Conservation (phyloP, 2,888 invertebrate species). For the Agrotis segetum region DNA sequence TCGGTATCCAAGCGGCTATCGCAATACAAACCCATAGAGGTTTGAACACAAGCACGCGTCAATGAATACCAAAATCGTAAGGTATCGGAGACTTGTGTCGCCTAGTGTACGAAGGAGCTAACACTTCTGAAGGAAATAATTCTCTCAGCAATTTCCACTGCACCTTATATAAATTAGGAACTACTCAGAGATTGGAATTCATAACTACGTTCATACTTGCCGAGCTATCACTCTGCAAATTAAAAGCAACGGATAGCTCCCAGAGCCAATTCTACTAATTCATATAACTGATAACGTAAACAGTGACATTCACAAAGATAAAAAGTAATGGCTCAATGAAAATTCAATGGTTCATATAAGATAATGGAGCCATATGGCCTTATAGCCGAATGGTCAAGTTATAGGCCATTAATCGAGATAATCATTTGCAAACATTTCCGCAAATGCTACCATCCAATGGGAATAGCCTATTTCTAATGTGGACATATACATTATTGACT, state of each 20-base stretch:
- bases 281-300: constrained; percentile 24
- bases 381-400: constrained; percentile 54
- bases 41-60: no score
- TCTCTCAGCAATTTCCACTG: neutral
- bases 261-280: constrained; percentile 31
- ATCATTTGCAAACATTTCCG: constrained; percentile 58
- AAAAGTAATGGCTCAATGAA: constrained; percentile 49
- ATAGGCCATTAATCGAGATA: constrained; percentile 48
- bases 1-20: no score
- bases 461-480: constrained; percentile 23
- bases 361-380: constrained; percentile 57
- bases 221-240: neutral
- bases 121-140: neutral
- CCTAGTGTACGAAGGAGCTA: no score
- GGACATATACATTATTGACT: constrained; percentile 40
- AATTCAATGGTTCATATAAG: constrained; percentile 52
- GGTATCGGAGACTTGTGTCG: no score
- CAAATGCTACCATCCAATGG: constrained; percentile 26
- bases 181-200: neutral
- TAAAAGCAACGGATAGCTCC: neutral
- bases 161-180: no score
- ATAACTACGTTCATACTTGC: neutral
- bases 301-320: constrained; percentile 44
- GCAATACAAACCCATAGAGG: no score
- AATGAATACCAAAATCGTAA: no score